Evolutionary conservation across 2,113 vertebrate species (phyloP).

Genomic region (Procavia capensis): DNA sequence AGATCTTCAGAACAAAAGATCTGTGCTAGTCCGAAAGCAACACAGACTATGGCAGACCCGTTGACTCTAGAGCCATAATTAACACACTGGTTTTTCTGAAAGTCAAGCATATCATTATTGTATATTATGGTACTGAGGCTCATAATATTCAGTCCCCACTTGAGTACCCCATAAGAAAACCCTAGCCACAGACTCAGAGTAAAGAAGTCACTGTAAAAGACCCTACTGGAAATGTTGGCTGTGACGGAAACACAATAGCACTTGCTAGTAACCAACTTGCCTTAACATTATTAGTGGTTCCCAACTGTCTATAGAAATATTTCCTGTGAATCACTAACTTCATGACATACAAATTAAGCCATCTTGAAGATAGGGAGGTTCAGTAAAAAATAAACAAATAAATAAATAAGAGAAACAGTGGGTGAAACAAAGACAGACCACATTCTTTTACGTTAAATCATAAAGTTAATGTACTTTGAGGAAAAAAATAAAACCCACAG

Average conservation of each 20-base stretch:
- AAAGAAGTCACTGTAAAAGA: background rate
- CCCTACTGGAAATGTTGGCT: background rate
- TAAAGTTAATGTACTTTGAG: background rate
- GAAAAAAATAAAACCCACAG: conserved; percentile 44
- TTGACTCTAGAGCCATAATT: background rate
- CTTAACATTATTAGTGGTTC: background rate
- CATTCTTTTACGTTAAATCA: conserved; percentile 35
- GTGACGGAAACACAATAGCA: background rate
- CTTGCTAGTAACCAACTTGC: background rate
- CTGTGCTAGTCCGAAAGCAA: background rate
- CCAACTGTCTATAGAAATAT: background rate
- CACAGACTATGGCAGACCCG: background rate
- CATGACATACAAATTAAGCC: background rate
- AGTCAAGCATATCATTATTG: background rate
- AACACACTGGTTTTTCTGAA: background rate
- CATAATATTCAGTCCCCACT: background rate
- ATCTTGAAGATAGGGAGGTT: background rate
- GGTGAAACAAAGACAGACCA: background rate
- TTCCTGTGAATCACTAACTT: background rate
- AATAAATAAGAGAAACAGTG: background rate
- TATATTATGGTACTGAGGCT: fast-evolving
- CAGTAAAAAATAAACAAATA: background rate
- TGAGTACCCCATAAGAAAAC: background rate
- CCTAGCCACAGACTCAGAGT: background rate
- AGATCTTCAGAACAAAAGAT: conserved; percentile 56